Evolutionary conservation across 2,113 vertebrate genomes (phyloP).

Genomic region (Mobula hypostoma): DNA sequence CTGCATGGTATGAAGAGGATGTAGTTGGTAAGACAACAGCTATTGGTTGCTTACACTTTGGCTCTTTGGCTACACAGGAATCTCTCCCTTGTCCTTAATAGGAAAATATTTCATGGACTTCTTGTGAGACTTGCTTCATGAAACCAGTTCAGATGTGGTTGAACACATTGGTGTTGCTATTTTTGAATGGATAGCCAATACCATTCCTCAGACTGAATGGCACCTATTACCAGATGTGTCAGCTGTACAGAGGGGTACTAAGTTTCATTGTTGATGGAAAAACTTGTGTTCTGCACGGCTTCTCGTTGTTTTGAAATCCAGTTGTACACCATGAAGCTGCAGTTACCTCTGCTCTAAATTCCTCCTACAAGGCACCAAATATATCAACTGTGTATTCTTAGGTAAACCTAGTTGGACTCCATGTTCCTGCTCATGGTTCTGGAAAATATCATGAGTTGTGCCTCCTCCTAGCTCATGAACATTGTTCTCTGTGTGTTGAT

Average conservation of each 20-base stretch:
- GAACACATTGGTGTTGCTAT: no score
- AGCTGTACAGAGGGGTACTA: no score
- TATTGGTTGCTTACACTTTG: background rate
- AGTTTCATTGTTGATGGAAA: no score
- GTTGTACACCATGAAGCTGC: background rate
- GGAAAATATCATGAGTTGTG: background rate
- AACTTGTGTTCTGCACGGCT: no score
- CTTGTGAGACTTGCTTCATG: background rate
- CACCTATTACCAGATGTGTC: no score
- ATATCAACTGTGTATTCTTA: background rate
- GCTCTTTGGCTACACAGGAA: background rate
- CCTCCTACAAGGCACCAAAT: background rate
- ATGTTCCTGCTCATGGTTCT: background rate
- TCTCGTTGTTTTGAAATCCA: no score
- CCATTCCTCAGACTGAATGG: no score
- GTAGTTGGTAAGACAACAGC: background rate
- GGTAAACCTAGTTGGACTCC: background rate
- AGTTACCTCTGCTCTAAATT: background rate
- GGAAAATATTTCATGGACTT: background rate
- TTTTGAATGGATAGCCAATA: no score
- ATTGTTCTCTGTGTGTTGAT: background rate
- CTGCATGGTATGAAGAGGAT: background rate
- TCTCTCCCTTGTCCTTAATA: background rate
- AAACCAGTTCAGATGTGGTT: no score
- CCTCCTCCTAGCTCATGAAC: background rate